phyloP scores from a whole-genome alignment of 2,797 vertebrate genomes.

The Cephalopachus bancanus region DNA sequence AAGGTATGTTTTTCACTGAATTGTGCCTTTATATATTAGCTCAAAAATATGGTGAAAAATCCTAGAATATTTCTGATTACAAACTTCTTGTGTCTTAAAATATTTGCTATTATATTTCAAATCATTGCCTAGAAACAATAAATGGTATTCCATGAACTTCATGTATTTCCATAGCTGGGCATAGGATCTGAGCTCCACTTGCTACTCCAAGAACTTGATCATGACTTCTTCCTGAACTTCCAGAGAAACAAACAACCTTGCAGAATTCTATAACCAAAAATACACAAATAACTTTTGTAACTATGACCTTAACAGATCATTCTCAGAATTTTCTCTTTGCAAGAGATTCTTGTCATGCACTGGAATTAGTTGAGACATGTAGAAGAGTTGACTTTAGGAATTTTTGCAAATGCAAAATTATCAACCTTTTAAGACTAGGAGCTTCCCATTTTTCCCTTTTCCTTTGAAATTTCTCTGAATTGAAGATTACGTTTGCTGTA shows the following conservation, averaged over 20 bases:
- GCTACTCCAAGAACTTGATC: neutral
- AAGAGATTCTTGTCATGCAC: neutral
- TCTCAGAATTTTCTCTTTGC: neutral
- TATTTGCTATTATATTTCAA: neutral
- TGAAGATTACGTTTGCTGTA: neutral
- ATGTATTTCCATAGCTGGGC: neutral
- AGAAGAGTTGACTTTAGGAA: neutral
- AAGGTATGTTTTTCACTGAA: neutral
- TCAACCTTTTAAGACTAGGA: neutral
- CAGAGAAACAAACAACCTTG: neutral
- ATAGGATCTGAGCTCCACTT: neutral
- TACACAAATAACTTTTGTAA: neutral
- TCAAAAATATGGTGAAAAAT: neutral
- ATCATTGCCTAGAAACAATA: neutral
- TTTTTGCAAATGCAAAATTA: constrained; percentile 13
- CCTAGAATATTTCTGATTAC: neutral
- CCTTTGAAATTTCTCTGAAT: neutral
- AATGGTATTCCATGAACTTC: neutral
- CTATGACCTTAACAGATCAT: neutral
- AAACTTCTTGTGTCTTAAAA: neutral
- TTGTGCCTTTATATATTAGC: neutral
- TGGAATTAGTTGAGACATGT: neutral
- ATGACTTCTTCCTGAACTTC: neutral
- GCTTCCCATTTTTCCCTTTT: neutral
- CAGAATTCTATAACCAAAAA: neutral